Percentiles rank a stretch among this genome's conserved stretches.
phyloP scores from a whole-genome alignment of 2,113 vertebrate genomes.

The Garra rufa region DNA sequence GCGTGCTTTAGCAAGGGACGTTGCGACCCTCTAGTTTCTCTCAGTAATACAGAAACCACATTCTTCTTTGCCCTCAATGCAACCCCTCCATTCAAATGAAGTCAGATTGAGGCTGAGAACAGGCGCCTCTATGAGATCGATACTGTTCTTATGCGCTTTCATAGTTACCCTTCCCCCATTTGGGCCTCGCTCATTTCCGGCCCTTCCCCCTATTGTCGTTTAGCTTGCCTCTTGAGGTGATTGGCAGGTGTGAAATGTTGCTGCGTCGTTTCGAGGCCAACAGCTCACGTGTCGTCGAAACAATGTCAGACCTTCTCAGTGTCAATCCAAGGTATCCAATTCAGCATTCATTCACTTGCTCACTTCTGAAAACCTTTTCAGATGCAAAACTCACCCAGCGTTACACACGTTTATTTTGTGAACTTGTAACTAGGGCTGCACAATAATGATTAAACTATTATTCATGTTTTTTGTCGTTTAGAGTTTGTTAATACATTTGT shows the following conservation, averaged over 20 bases:
- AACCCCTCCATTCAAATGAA: slow-evolving; percentile 1
- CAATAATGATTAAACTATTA: background rate
- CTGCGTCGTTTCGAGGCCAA: slow-evolving; percentile 42
- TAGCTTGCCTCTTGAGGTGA: slow-evolving; percentile 17
- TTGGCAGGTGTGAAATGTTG: slow-evolving; percentile 56
- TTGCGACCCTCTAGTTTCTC: slow-evolving; percentile 3
- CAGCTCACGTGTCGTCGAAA: slow-evolving; percentile 41
- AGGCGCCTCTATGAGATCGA: background rate
- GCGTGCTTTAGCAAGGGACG: slow-evolving; percentile 4
- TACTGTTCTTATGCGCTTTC: slow-evolving; percentile 1
- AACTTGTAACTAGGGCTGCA: background rate
- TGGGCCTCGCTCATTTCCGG: slow-evolving; percentile 12
- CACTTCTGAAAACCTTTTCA: background rate
- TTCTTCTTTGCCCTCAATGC: background rate
- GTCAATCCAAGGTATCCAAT: slow-evolving; percentile 13
- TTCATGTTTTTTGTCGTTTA: too few relatives aligned
- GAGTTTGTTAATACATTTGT: too few relatives aligned
- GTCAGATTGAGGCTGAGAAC: slow-evolving; percentile 13
- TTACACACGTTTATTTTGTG: slow-evolving; percentile 6
- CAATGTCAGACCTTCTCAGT: slow-evolving; percentile 25
- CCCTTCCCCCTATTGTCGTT: slow-evolving; percentile 37
- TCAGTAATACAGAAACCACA: slow-evolving; percentile 35
- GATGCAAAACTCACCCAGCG: background rate
- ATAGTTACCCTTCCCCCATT: background rate
- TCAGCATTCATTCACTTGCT: slow-evolving; percentile 18